Percentiles rank a stretch among this genome's conserved stretches.
Evolutionary conservation across 2,888 invertebrate species (phyloP).

Genomic region (Microlaimidae sp.): DNA sequence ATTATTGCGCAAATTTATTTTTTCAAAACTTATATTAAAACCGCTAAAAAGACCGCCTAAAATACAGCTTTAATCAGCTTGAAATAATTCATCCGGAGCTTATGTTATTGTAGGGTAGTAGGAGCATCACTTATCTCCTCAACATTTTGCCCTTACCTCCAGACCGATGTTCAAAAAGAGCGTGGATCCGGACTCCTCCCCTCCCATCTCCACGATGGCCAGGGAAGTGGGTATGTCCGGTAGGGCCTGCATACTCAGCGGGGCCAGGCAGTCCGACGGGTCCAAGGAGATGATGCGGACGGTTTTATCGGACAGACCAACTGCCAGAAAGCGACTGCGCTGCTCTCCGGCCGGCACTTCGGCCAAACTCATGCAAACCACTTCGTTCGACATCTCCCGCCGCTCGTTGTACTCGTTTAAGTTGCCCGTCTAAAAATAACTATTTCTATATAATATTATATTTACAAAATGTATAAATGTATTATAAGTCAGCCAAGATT

Average conservation of each 20-base stretch:
- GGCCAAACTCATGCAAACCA: conserved; percentile 93
- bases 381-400: conserved; percentile 86
- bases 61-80: too few relatives aligned
- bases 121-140: too few relatives aligned
- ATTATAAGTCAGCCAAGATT: too few relatives aligned
- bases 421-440: conserved; percentile 76
- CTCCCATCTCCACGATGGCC: conserved; percentile 64
- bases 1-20: too few relatives aligned
- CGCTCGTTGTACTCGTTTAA: conserved; percentile 94
- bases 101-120: too few relatives aligned
- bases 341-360: conserved; percentile 87
- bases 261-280: conserved; percentile 74
- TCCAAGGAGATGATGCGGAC: conserved; percentile 92
- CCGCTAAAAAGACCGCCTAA: too few relatives aligned
- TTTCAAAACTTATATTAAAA: too few relatives aligned
- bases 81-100: too few relatives aligned
- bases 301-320: conserved; percentile 84
- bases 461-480: conserved; percentile 3
- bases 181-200: conserved; percentile 23
- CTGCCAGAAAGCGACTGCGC: conserved; percentile 81
- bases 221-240: conserved; percentile 90
- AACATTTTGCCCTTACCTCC: conserved; percentile 43
- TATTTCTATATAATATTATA: conserved; percentile 33
- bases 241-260: conserved; percentile 84
- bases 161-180: conserved; percentile 69